These are phyloP conservation scores for Aspidoscelis tigris DNA, from an alignment of 2,113 vertebrate genomes.

Conservation along the genomic window DNA sequence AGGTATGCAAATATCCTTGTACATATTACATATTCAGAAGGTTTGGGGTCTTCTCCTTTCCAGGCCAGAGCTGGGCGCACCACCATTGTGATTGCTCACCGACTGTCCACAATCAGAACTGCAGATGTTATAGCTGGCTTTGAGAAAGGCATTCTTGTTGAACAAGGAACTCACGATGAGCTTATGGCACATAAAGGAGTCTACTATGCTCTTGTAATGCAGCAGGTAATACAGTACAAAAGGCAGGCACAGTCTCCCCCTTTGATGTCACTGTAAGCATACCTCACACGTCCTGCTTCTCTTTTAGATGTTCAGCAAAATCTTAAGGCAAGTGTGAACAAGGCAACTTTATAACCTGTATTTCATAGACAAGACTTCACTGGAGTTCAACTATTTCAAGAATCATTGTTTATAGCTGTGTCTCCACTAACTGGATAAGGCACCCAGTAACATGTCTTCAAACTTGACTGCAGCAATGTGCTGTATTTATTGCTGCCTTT, in stretches of 20 bases:
- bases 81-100: conserved; percentile 82
- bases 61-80: conserved; percentile 80
- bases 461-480: too few relatives aligned
- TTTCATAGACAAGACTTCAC: too few relatives aligned
- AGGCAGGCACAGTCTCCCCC: neutral
- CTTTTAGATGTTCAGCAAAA: neutral
- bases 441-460: too few relatives aligned
- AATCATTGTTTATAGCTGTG: too few relatives aligned
- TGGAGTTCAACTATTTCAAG: too few relatives aligned
- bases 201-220: conserved; percentile 79
- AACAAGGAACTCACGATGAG: conserved; percentile 77
- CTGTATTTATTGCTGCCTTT: too few relatives aligned
- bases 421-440: too few relatives aligned
- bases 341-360: neutral
- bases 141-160: conserved; percentile 73
- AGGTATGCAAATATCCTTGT: neutral
- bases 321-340: neutral
- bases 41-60: neutral
- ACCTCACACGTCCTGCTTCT: neutral
- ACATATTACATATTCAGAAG: neutral
- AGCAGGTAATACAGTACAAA: conserved; percentile 70
- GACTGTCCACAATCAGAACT: conserved; percentile 77
- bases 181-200: conserved; percentile 80
- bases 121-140: conserved; percentile 80
- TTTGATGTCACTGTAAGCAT: neutral